Base-by-base conservation (phyloP, 2,888 invertebrate species). In the Aromia moschata region DNA sequence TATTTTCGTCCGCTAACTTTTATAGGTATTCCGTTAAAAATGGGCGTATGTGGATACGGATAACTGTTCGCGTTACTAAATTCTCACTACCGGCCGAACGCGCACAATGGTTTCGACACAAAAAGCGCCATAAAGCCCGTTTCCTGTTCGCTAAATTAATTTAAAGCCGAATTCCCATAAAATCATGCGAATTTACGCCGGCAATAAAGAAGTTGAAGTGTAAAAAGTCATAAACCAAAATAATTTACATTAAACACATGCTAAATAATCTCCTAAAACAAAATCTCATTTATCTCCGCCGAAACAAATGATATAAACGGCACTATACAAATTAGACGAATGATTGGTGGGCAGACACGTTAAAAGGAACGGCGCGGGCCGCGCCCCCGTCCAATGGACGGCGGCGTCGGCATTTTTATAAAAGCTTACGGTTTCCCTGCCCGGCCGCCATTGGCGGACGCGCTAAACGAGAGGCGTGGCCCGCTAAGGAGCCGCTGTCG, bases 161-260 rank as follows among this genome's bases (percentile, higher is more conserved):
- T 62, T 54, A 41, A 54, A 31, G 18, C 55, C 38, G 58, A 60
- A 62, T 64, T 64, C 63, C 62, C 72, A 74, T 77, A 74, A 77
- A 77, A 69, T 72, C 56, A 58, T 51, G 47, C 16, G 40, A 61
- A 61, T 59, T 59, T 45, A 47, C 56, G 12, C 38, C 51, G 60
- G 65, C 67, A 62, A 64, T 71, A 70, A 71, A 71, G 68, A 65
- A 69, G 64, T 70, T 67, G 57, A 67, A 70, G 65, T 63, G 70
- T 65, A 70, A 71, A 73, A 71, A 71, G 68, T 68, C 75, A 75
- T 78, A 79, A 79, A 78, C 68, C 70, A 75, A 74, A 79, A 79
- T 79, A 77, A 79, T 79, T 78, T 77, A 78, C 77, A 80, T 79
- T 78, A 78, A 78, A 75, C 76, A 78, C 77, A 77, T 77, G 76